Conservation (phyloP, 2,113 vertebrate genomes). For the Crotophaga sulcirostris region DNA sequence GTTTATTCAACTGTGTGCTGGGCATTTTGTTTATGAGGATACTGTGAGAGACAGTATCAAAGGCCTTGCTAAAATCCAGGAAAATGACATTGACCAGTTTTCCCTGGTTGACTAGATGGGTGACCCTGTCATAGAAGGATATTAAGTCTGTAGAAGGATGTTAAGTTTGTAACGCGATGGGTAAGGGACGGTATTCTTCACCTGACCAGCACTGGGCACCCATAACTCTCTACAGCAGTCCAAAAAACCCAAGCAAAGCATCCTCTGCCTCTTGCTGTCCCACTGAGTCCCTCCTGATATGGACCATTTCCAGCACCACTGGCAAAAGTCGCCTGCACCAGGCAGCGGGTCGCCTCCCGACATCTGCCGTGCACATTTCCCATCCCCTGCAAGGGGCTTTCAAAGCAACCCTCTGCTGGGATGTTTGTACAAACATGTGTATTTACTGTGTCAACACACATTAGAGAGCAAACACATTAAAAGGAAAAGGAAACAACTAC, state of each 20-base stretch:
- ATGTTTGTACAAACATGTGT: conserved; percentile 33
- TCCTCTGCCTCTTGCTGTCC: background rate
- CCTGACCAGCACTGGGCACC: background rate
- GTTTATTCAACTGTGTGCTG: no score
- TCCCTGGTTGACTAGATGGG: no score
- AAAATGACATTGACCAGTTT: no score
- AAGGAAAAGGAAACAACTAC: conserved; percentile 40
- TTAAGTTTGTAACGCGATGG: no score
- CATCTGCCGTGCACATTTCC: conserved; percentile 54
- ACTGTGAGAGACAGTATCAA: no score
- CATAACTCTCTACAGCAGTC: accelerated
- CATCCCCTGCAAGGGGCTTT: conserved; percentile 16
- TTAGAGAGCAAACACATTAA: conserved; percentile 54
- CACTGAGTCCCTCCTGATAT: accelerated
- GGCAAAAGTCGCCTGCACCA: background rate
- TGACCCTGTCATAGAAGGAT: no score
- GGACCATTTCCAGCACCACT: background rate
- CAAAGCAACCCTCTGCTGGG: conserved; percentile 16
- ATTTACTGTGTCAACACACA: conserved; percentile 45
- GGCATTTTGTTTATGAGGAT: no score
- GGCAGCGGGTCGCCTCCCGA: background rate
- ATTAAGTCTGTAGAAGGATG: no score
- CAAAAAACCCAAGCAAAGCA: background rate
- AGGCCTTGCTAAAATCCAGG: no score
- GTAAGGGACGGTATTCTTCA: background rate